A percentile compares a stretch with the other conserved stretches of the same genome.
phyloP scores from a whole-genome alignment of 2,113 vertebrate genomes.

The Phocoena sinus region DNA sequence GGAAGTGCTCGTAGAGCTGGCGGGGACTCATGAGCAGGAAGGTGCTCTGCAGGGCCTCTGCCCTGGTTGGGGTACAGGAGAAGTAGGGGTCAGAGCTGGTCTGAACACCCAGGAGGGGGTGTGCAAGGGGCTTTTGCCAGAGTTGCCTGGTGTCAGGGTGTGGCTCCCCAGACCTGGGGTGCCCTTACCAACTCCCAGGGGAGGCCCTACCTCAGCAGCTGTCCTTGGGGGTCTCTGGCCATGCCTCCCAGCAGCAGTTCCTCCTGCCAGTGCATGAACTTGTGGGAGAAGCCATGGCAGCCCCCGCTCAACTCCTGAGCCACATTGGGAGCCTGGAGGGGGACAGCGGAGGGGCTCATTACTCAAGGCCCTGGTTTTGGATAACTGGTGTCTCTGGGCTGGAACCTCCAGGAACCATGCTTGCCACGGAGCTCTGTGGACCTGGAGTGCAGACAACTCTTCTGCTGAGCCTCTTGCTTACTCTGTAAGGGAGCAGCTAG shows the following conservation, averaged over 20 bases:
- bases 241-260: constrained; percentile 94
- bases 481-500: background rate
- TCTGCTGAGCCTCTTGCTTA: background rate
- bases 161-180: background rate
- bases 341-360: background rate
- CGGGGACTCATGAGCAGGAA: constrained; percentile 98
- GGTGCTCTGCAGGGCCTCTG: constrained; percentile 97
- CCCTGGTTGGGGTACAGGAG: constrained; percentile 77
- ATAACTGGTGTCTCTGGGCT: background rate
- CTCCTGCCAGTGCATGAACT: constrained; percentile 99
- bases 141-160: background rate
- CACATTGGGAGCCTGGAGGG: constrained; percentile 87
- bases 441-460: background rate
- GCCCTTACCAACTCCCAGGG: background rate
- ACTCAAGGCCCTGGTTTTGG: background rate
- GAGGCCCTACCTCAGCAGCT: constrained; percentile 88
- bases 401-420: background rate
- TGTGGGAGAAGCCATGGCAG: constrained; percentile 97
- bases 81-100: background rate
- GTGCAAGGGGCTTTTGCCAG: background rate
- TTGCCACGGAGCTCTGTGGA: background rate
- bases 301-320: constrained; percentile 88
- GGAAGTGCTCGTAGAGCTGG: constrained; percentile 97
- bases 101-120: fast-evolving
- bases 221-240: constrained; percentile 87